Conservation (phyloP, 2,113 vertebrate genomes). For the Tychaedon coryphoeus region DNA sequence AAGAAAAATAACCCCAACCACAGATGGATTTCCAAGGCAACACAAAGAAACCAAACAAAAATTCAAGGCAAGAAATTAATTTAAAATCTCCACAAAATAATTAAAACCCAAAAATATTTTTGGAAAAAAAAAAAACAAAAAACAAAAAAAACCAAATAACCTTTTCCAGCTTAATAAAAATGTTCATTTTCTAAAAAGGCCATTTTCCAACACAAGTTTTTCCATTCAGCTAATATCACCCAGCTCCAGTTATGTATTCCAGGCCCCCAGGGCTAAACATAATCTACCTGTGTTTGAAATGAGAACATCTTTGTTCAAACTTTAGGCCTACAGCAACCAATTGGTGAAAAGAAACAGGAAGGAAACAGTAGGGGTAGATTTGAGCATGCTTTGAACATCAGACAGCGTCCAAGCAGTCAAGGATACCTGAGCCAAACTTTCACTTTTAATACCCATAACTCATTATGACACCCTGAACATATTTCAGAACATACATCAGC, state of each 20-base stretch:
- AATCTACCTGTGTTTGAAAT: not conserved
- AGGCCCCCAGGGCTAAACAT: slow-evolving; percentile 3
- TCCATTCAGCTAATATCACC: not conserved
- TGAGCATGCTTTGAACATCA: not conserved
- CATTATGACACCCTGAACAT: not conserved
- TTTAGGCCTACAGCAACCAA: not conserved
- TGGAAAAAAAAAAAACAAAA: too few species aligned
- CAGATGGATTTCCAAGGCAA: slow-evolving; percentile 30
- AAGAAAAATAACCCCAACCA: not conserved
- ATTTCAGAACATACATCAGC: not conserved
- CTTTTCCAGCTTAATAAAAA: not conserved
- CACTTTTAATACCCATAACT: not conserved
- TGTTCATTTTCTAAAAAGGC: not conserved
- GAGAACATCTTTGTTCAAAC: slow-evolving; percentile 14
- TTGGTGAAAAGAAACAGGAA: not conserved
- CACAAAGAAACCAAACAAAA: not conserved
- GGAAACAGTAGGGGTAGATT: not conserved
- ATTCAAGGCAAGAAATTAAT: not conserved
- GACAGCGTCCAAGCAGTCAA: not conserved
- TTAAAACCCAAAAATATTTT: not conserved
- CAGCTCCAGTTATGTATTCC: not conserved
- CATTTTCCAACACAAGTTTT: not conserved
- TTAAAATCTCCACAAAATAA: not conserved
- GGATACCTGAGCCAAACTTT: not conserved
- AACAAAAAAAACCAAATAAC: not conserved